These are phyloP conservation scores for Eupithecia pulchellata DNA, from an alignment of 2,888 invertebrate species.

Conservation along the genomic window DNA sequence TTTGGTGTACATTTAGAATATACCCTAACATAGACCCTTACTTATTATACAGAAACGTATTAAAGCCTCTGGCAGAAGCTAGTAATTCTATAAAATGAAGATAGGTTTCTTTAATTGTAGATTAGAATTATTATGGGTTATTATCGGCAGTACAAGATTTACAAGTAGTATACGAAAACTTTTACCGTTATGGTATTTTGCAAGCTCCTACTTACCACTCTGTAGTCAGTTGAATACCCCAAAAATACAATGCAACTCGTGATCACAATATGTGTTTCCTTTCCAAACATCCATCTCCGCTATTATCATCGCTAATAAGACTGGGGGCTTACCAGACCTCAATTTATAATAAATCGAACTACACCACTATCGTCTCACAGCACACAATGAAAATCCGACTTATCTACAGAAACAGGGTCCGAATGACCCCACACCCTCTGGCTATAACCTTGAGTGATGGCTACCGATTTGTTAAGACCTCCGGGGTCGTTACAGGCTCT, in stretches of 20 bases:
- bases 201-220: background rate
- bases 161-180: no score
- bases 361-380: constrained; percentile 66
- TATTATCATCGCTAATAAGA: constrained; percentile 67
- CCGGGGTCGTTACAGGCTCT: constrained; percentile 75
- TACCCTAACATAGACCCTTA: no score
- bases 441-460: constrained; percentile 80
- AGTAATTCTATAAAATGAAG: no score
- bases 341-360: constrained; percentile 78
- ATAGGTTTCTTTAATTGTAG: no score
- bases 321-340: constrained; percentile 60
- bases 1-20: no score
- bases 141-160: no score
- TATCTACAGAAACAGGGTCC: constrained; percentile 68
- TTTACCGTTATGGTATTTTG: background rate
- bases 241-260: constrained; percentile 42
- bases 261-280: constrained; percentile 59
- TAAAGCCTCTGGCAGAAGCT: no score
- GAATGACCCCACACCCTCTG: constrained; percentile 61
- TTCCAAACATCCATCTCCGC: constrained; percentile 53
- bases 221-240: constrained; percentile 7
- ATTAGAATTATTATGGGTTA: no score
- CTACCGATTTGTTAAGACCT: constrained; percentile 81
- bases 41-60: no score
- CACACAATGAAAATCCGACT: constrained; percentile 76